Percentiles rank a stretch among this genome's conserved stretches.
Evolutionary conservation across 1,140 invertebrate genomes (phyloP).

Genomic region (Bombyx mandarina): DNA sequence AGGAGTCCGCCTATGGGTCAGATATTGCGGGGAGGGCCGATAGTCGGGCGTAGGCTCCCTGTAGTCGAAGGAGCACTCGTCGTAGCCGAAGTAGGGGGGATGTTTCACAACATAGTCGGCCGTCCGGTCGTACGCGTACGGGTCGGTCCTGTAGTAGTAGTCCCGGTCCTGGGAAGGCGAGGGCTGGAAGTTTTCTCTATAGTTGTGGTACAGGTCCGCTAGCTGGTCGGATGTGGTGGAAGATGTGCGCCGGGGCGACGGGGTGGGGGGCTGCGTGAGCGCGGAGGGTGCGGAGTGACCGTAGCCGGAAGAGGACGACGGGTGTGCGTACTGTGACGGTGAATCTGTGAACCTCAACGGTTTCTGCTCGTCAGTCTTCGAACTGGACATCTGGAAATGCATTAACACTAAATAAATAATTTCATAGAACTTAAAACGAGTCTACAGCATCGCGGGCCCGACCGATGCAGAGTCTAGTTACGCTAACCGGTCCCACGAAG

Average conservation of each 20-base stretch:
- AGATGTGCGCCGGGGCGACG: conserved; percentile 73
- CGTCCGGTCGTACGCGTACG: conserved; percentile 44
- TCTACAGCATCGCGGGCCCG: too few species aligned
- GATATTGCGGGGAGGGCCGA: conserved; percentile 24
- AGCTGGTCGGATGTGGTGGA: conserved; percentile 43
- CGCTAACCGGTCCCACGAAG: too few species aligned
- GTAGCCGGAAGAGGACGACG: conserved; percentile 60
- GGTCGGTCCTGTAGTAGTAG: conserved; percentile 73
- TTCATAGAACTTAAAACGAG: too few species aligned
- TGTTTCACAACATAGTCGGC: conserved; percentile 56
- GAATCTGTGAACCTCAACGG: conserved; percentile 84
- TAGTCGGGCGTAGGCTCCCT: conserved; percentile 41
- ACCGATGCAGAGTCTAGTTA: too few species aligned
- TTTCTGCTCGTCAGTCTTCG: conserved; percentile 72
- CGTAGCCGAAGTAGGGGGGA: conserved; percentile 48
- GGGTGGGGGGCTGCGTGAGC: conserved; percentile 75
- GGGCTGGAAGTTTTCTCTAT: conserved; percentile 54
- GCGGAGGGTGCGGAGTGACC: conserved; percentile 58
- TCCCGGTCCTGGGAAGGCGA: conserved; percentile 67
- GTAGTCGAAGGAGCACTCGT: conserved; percentile 49
- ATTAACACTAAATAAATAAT: background rate
- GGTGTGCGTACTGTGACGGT: conserved; percentile 76
- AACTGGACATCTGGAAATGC: conserved; percentile 51
- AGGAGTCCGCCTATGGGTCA: conserved; percentile 40
- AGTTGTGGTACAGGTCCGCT: conserved; percentile 54